Evolutionary conservation across 2,113 vertebrate genomes (phyloP), one percentile per base, ranked within the genome.

Genomic region (Alosa alosa): DNA sequence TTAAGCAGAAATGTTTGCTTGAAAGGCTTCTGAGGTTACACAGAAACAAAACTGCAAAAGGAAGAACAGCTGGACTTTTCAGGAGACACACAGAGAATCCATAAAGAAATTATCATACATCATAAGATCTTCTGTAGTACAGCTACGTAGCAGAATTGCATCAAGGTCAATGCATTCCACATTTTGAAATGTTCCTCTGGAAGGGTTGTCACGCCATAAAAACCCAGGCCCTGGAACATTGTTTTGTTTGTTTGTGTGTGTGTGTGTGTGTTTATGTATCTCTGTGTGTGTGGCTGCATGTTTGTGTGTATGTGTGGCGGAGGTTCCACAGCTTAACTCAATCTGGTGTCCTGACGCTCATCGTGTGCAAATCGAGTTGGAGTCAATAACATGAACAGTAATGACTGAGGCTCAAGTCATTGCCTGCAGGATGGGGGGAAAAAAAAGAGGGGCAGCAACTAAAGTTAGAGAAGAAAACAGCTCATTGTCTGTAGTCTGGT

Each of bases 181-280:
- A 78, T 78, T 78, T 78, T 15, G 31, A 78, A 36, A 78, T 78
- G 72, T 78, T 78, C 72, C 25, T 72, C 11, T 4, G 72, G 31
- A 36, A 1, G 20, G 72, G 31, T 36, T 78, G 72, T 78, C 72
- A 78, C 72, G 31, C 72, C 25, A 78, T 36, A 1, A 31, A 78
- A 78, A 78, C 72, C 72, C 72, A 41, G 31, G 72, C 36, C 72
- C 72, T 78, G 72, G 72, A 78, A 78, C 72, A 39, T 78, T 39
- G 13, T 78, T 39, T 39, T 39, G 22, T n/a, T 2, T 64, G 22
- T 64, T 1, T 25, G 60, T 64, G 60, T 64, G 60, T 64, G 60
- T 60, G 55, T 57, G 15, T 60, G 55, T 60, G 55, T 60, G 55
- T 20, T 8, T 20, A 11, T 57, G 55, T 20, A 11, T 57, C 8